phyloP scores from a whole-genome alignment of 2,113 vertebrate species.

The Pantherophis guttatus region DNA sequence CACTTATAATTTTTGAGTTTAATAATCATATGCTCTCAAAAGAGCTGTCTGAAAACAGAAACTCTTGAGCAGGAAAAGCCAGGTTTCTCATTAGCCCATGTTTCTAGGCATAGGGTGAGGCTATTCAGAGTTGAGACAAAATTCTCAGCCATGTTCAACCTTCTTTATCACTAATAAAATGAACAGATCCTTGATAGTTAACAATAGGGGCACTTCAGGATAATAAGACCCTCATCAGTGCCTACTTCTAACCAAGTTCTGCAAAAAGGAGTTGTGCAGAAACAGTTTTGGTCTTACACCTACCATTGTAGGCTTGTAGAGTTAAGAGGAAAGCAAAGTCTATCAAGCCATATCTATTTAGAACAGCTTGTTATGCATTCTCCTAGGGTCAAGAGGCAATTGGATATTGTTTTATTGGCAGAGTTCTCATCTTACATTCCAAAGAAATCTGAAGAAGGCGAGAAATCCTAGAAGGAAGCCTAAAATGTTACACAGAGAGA shows the following conservation, averaged over 20 bases:
- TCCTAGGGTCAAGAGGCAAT: neutral
- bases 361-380: neutral
- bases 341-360: neutral
- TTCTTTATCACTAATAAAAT: neutral
- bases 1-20: neutral
- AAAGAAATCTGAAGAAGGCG: neutral
- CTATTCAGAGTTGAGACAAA: neutral
- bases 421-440: neutral
- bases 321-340: neutral
- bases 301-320: neutral
- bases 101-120: neutral
- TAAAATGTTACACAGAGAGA: neutral
- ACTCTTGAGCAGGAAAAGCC: neutral
- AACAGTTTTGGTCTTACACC: neutral
- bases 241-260: neutral
- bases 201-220: neutral
- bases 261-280: neutral
- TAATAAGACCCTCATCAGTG: neutral
- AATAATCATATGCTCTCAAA: neutral
- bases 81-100: neutral
- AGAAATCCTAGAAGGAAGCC: neutral
- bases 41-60: neutral
- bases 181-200: neutral
- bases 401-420: neutral
- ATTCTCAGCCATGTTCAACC: neutral